A percentile compares a stretch with the other conserved stretches of the same genome.
phyloP scores from a whole-genome alignment of 2,888 invertebrate genomes.

The Epistrophe grossulariae region DNA sequence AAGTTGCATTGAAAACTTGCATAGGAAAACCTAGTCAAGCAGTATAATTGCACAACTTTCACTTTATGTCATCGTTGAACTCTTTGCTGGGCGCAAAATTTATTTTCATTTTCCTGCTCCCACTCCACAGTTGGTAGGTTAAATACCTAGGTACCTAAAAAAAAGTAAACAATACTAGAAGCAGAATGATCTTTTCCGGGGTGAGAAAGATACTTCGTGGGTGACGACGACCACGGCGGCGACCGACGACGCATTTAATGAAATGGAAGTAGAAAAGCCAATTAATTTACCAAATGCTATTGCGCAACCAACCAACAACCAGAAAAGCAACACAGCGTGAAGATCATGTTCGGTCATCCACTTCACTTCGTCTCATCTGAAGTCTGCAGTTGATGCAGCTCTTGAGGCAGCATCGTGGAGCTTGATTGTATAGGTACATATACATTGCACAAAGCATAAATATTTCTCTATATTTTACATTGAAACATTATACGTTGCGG shows the following conservation, averaged over 20 bases:
- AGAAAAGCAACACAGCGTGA: slow-evolving; percentile 47
- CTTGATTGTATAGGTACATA: background rate
- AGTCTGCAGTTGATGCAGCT: slow-evolving; percentile 24
- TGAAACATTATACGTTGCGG: slow-evolving; percentile 22
- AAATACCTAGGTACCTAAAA: background rate
- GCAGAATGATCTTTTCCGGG: slow-evolving; percentile 46
- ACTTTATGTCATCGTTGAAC: slow-evolving; percentile 71
- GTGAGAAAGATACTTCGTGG: slow-evolving; percentile 49
- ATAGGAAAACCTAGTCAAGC: slow-evolving; percentile 50
- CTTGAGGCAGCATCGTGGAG: slow-evolving; percentile 9
- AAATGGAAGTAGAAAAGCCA: slow-evolving; percentile 61
- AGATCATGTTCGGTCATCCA: slow-evolving; percentile 67
- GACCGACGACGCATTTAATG: slow-evolving; percentile 52
- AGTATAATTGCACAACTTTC: slow-evolving; percentile 72
- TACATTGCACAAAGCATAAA: slow-evolving; percentile 16
- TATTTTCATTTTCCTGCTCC: slow-evolving; percentile 58
- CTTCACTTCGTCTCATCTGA: slow-evolving; percentile 40
- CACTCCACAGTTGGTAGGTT: slow-evolving; percentile 10
- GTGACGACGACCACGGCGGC: slow-evolving; percentile 42
- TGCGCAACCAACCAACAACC: slow-evolving; percentile 53
- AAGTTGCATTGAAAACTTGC: slow-evolving; percentile 35
- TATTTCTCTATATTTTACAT: slow-evolving; percentile 52
- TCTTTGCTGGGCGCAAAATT: slow-evolving; percentile 63
- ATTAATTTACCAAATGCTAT: slow-evolving; percentile 65
- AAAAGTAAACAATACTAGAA: slow-evolving; percentile 33